A percentile compares a stretch with the other conserved stretches of the same genome.
Conservation (phyloP, 2,888 invertebrate species). For the Elysia crispata region DNA sequence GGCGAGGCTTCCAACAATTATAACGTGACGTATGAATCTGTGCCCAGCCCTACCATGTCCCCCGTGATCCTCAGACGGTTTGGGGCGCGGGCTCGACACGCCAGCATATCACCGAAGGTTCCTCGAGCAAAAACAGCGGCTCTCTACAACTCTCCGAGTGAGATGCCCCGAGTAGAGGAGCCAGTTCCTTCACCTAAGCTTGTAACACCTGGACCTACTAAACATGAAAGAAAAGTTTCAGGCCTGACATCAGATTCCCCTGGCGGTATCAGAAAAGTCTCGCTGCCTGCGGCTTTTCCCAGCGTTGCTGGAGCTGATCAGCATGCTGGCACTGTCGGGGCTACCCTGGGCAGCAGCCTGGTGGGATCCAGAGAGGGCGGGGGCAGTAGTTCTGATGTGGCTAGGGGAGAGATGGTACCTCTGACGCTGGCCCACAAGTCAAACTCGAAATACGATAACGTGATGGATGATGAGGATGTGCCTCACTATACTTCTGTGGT, state of each 20-base stretch:
- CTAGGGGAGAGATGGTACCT: not conserved
- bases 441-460: constrained; percentile 39
- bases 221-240: not conserved
- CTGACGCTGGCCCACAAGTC: constrained; percentile 12
- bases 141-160: constrained; percentile 44
- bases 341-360: too few species aligned
- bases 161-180: constrained; percentile 20
- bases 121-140: constrained; percentile 44
- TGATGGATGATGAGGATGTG: constrained; percentile 2
- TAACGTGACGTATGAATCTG: constrained; percentile 34
- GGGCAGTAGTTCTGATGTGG: not conserved
- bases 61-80: constrained; percentile 41
- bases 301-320: not conserved
- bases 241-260: not conserved
- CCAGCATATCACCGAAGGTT: constrained; percentile 47
- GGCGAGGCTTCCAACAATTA: not conserved
- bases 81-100: constrained; percentile 43
- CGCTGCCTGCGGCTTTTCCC: not conserved
- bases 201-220: not conserved
- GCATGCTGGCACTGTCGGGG: not conserved
- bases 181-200: not conserved
- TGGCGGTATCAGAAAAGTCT: too few species aligned
- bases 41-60: constrained; percentile 34
- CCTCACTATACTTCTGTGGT: too few species aligned
- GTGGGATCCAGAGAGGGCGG: not conserved